These are phyloP conservation scores for Eulemur coronatus DNA, from an alignment of 2,797 vertebrate species.

Conservation along the genomic window DNA sequence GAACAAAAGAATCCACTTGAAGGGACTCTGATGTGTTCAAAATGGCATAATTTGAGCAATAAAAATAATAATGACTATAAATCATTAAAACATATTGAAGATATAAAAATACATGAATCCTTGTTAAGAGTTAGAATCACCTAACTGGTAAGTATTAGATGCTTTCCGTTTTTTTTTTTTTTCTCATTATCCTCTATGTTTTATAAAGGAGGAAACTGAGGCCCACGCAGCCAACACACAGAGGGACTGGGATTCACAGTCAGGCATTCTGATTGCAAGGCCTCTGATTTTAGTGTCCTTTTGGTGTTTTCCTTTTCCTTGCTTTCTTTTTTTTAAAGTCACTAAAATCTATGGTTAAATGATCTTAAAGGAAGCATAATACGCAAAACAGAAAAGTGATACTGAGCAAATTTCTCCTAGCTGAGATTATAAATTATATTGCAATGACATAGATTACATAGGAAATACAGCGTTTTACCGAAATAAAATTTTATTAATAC, in stretches of 20 bases:
- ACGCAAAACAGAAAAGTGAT: neutral
- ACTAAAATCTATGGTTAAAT: neutral
- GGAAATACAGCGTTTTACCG: constrained; percentile 53
- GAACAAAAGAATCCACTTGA: neutral
- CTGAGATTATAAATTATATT: neutral
- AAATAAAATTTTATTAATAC: constrained; percentile 80
- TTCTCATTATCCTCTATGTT: too few relatives aligned
- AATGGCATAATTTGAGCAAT: neutral
- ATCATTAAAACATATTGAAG: neutral
- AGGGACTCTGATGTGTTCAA: neutral
- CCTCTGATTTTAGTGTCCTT: too few relatives aligned
- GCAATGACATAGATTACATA: neutral
- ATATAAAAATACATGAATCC: neutral
- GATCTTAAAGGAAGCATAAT: neutral
- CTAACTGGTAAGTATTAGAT: neutral
- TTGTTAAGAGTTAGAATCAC: neutral
- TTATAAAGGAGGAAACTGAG: too few relatives aligned
- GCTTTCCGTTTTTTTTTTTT: too few relatives aligned
- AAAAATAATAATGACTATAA: neutral
- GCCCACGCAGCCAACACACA: too few relatives aligned
- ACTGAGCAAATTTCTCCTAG: neutral
- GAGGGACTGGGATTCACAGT: too few relatives aligned
- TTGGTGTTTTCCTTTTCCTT: too few relatives aligned
- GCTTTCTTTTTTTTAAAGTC: neutral
- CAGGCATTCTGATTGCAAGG: too few relatives aligned